Base-by-base conservation (phyloP, 2,113 vertebrate species). In the Pyrgilauda ruficollis region DNA sequence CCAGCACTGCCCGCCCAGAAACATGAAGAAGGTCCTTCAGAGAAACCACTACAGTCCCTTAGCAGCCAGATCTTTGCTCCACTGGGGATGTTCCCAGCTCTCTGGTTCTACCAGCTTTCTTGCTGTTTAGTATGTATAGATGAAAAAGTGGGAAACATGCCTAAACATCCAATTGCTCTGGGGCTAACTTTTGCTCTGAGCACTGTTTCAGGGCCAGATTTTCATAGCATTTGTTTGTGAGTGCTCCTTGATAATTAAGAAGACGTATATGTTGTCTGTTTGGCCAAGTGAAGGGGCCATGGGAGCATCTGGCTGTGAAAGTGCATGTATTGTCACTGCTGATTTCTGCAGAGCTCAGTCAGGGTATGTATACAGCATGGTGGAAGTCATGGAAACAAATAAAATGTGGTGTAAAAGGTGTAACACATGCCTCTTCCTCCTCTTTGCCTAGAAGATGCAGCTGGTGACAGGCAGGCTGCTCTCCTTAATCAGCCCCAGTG, bases 401-500 rank as follows among this genome's bases (percentile, higher is more conserved):
- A 50, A 64, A 1, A 10, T 15, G 9, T 26, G 53, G 33, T 47
- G 9, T 31, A 33, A 64, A 84, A 47, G 37, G 24, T 6, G 13
- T 55, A 86, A 53, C 13, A 53, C 0, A 0, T 7, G 1, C 24
- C 44, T 90, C 49, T 69, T 86, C 30, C n/a, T 83, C 50, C 49
- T 30, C 47, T 72, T 74, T 49, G 53, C 53, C 46, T 55, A 9
- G 35, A 55, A 64, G 56, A 63, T 0, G 3, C 1, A 8, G 18
- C 33, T 1, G 6, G 35, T 28, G 1, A 1, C 26, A 46, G 83
- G 58, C 64, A 67, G 56, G 43, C 74, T 72, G 76, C 43, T 52
- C 24, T 68, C 6, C 1, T 44, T 2, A 1, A 24, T 24, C 2
- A 8, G 31, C 23, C 1, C 4, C 0, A 0, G 37, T 3, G 4